A percentile compares a stretch with the other conserved stretches of the same genome.
Conservation (phyloP, 2,888 invertebrate species). For the Stenurella melanura region DNA sequence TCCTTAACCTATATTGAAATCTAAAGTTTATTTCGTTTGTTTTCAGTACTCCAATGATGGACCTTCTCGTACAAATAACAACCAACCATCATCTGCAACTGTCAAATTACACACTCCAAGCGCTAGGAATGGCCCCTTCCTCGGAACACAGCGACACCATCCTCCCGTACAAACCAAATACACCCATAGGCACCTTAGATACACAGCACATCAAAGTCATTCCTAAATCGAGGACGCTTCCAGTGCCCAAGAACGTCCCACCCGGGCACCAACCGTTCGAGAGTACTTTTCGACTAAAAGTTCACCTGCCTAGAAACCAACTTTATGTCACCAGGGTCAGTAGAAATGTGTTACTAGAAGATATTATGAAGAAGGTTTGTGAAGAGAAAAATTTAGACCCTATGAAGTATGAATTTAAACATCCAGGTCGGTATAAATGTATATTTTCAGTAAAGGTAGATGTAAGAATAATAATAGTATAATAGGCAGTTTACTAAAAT, state of each 20-base stretch:
- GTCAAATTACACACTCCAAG: constrained; percentile 80
- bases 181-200: constrained; percentile 80
- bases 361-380: constrained; percentile 83
- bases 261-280: constrained; percentile 78
- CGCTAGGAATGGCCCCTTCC: constrained; percentile 75
- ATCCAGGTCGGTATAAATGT: constrained; percentile 78
- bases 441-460: constrained; percentile 3
- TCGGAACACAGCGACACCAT: constrained; percentile 74
- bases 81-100: constrained; percentile 81
- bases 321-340: constrained; percentile 85
- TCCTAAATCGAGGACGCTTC: constrained; percentile 64
- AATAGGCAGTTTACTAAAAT: too few relatives aligned
- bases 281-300: constrained; percentile 76
- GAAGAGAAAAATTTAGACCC: constrained; percentile 85
- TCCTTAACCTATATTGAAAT: too few relatives aligned
- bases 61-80: constrained; percentile 83
- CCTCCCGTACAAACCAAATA: constrained; percentile 83
- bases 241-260: constrained; percentile 56
- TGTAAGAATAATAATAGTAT: too few relatives aligned
- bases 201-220: constrained; percentile 73
- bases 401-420: constrained; percentile 84
- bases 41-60: constrained; percentile 86
- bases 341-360: constrained; percentile 80
- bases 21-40: background rate
- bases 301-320: constrained; percentile 87